A percentile compares a stretch with the other conserved stretches of the same genome.
Conservation (phyloP, 1,140 invertebrate species). For the Calephelis nemesis region DNA sequence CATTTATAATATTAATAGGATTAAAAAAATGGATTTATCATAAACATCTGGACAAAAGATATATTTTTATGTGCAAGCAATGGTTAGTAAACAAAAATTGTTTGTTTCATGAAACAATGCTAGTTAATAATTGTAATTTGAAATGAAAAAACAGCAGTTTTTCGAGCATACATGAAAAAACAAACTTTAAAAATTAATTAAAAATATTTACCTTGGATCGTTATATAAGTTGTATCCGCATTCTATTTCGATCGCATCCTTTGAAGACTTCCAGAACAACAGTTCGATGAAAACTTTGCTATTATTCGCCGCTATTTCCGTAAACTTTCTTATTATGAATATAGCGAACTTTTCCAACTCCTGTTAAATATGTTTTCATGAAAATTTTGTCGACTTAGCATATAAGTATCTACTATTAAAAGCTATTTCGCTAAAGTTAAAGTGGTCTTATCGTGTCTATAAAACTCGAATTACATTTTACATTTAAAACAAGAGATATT, state of each 20-base stretch:
- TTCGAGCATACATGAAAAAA: no score
- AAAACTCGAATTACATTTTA: no score
- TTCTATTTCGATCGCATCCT: conserved; percentile 92
- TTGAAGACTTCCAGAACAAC: conserved; percentile 94
- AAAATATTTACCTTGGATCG: conserved; percentile 79
- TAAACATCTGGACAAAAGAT: no score
- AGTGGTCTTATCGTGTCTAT: no score
- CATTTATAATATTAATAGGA: no score
- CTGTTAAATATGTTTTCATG: conserved; percentile 46
- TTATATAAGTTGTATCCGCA: conserved; percentile 88
- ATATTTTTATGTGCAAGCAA: no score
- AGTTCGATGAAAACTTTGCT: conserved; percentile 94
- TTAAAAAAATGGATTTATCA: no score
- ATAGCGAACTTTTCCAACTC: conserved; percentile 84
- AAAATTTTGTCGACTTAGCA: background rate
- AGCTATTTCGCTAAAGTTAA: background rate
- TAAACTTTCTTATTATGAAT: conserved; percentile 89
- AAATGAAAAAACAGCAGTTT: no score
- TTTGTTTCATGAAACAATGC: no score
- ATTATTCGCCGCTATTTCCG: conserved; percentile 89
- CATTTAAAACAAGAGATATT: no score
- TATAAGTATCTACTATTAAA: background rate
- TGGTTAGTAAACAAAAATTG: no score
- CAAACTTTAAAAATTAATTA: conserved; percentile 5
- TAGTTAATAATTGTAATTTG: no score